Evolutionary conservation across 2,797 vertebrate genomes (phyloP).

Genomic region (Crocidura indochinensis): DNA sequence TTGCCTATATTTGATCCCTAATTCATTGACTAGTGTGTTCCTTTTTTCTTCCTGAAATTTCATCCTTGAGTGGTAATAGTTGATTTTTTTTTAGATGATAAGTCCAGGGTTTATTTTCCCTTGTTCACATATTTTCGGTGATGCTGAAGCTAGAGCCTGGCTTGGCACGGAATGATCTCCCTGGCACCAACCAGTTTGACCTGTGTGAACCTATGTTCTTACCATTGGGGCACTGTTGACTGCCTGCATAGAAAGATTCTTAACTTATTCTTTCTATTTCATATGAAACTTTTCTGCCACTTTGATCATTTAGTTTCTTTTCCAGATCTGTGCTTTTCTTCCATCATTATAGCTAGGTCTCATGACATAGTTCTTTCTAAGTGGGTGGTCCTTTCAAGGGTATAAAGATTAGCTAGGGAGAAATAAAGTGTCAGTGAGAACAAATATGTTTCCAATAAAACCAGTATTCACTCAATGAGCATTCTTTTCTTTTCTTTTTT

Average conservation of each 20-base stretch:
- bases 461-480: not conserved
- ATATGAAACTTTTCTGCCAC: not conserved
- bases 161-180: fast-evolving
- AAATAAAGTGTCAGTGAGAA: not conserved
- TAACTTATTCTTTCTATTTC: not conserved
- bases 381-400: not conserved
- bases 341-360: not conserved
- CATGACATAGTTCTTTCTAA: not conserved
- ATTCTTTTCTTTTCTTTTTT: too few species aligned
- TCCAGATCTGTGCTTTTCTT: not conserved
- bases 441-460: not conserved
- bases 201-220: not conserved
- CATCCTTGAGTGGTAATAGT: not conserved
- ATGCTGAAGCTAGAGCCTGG: not conserved
- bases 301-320: not conserved
- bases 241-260: not conserved
- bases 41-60: not conserved
- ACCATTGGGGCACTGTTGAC: not conserved
- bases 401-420: not conserved
- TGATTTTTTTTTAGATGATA: not conserved
- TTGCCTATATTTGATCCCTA: not conserved
- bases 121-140: not conserved
- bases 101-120: not conserved
- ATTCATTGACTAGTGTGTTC: not conserved
- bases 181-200: fast-evolving